A percentile compares a stretch with the other conserved stretches of the same genome.
Conservation (phyloP, 1,140 invertebrate species). For the Drosophila parabipectinata region DNA sequence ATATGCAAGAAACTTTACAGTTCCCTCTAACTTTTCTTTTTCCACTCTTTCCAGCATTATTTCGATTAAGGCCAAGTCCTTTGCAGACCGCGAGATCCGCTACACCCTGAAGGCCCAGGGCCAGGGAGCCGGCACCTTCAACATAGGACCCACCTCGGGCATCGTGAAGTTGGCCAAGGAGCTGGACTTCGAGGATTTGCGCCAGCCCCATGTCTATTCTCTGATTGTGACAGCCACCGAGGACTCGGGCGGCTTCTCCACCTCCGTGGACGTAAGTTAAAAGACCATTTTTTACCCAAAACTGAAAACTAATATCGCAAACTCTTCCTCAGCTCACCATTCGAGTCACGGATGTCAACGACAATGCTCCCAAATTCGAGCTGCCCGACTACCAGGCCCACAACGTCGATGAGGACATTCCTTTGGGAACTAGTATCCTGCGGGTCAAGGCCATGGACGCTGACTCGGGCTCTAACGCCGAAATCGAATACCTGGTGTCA, state of each 20-base stretch:
- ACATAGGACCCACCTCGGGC: constrained; percentile 96
- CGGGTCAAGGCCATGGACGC: constrained; percentile 96
- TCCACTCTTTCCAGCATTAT: constrained; percentile 87
- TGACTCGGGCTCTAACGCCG: constrained; percentile 96
- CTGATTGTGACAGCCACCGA: constrained; percentile 96
- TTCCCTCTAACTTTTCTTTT: constrained; percentile 23
- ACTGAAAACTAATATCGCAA: not conserved
- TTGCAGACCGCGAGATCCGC: constrained; percentile 96
- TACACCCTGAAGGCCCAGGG: constrained; percentile 97
- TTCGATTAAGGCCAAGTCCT: constrained; percentile 97
- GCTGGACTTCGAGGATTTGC: constrained; percentile 96
- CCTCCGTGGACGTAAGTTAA: constrained; percentile 93
- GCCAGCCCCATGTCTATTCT: constrained; percentile 96
- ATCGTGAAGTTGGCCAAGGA: constrained; percentile 97
- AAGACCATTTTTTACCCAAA: not conserved
- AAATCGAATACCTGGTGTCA: constrained; percentile 95
- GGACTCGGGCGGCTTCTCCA: constrained; percentile 97
- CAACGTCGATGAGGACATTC: constrained; percentile 97
- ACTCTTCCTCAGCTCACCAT: constrained; percentile 89
- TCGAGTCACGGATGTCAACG: constrained; percentile 96
- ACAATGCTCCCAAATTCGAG: constrained; percentile 97
- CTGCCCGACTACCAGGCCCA: constrained; percentile 97
- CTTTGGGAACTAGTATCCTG: constrained; percentile 94
- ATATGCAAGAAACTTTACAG: constrained; percentile 69
- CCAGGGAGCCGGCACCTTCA: constrained; percentile 97